Evolutionary conservation across 2,888 invertebrate genomes (phyloP).

Genomic region (Pelosia muscerda): DNA sequence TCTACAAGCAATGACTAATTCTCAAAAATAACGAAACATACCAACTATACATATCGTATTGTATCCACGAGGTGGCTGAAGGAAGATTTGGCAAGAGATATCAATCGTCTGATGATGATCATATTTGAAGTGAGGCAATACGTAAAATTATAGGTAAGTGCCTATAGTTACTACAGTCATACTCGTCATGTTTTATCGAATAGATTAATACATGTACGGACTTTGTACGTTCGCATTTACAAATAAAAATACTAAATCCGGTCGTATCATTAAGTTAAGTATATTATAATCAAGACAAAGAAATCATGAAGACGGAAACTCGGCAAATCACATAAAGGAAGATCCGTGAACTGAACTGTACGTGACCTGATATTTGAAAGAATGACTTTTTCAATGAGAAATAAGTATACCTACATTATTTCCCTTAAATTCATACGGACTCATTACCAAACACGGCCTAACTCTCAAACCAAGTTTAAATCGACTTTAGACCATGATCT

Average conservation of each 20-base stretch:
- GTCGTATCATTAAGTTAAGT: background rate
- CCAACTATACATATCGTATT: slow-evolving; percentile 12
- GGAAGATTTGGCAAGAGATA: background rate
- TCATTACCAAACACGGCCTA: no score
- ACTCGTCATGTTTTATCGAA: slow-evolving; percentile 8
- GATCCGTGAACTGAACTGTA: background rate
- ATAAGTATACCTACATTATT: no score
- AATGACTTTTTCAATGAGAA: background rate
- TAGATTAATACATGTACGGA: slow-evolving; percentile 19
- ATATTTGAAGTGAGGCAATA: background rate
- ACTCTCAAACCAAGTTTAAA: no score
- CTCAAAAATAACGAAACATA: slow-evolving; percentile 53
- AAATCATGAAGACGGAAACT: slow-evolving; percentile 1
- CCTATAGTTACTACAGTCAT: background rate
- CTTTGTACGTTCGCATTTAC: slow-evolving; percentile 31
- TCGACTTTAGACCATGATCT: no score
- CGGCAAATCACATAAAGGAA: slow-evolving; percentile 7
- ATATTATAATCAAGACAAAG: slow-evolving; percentile 3
- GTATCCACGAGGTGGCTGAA: background rate
- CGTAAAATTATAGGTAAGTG: background rate
- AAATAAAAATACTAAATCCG: slow-evolving; percentile 5
- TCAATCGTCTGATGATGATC: background rate
- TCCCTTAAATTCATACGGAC: no score
- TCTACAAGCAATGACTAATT: slow-evolving; percentile 60
- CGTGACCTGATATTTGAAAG: background rate